Evolutionary conservation across 1,140 invertebrate species (phyloP).

Genomic region (Lamellibrachia luymesi): DNA sequence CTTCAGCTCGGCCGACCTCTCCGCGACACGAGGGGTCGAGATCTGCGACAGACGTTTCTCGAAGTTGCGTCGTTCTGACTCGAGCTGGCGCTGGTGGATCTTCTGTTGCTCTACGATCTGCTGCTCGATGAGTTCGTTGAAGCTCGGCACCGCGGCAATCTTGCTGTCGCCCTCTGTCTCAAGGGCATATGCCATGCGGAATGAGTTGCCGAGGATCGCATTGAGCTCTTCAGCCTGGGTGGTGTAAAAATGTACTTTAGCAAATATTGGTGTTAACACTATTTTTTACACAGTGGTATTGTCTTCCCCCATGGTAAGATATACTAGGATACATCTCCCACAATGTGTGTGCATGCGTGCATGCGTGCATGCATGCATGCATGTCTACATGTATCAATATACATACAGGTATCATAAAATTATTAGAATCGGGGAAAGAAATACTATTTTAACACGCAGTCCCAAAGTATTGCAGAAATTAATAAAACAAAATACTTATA

Average conservation of each 20-base stretch:
- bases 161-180: constrained; percentile 67
- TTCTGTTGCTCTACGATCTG: constrained; percentile 49
- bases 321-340: too few species aligned
- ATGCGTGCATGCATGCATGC: too few species aligned
- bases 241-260: background rate
- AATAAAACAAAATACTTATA: too few species aligned
- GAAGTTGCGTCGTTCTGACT: constrained; percentile 20
- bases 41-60: constrained; percentile 23
- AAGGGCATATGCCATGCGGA: constrained; percentile 86
- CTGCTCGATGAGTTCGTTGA: constrained; percentile 54
- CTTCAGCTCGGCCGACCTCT: constrained; percentile 17
- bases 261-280: background rate
- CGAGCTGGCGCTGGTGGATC: constrained; percentile 41
- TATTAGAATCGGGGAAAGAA: too few species aligned
- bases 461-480: too few species aligned
- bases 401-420: too few species aligned
- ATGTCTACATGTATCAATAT: too few species aligned
- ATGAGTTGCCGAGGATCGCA: constrained; percentile 83
- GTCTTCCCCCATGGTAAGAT: too few species aligned
- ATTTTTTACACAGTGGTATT: background rate
- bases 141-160: constrained; percentile 39
- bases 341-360: too few species aligned
- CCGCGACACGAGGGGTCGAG: constrained; percentile 23
- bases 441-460: too few species aligned
- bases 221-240: constrained; percentile 82